A percentile compares a stretch with the other conserved stretches of the same genome.
phyloP scores from a whole-genome alignment of 2,888 invertebrate species.

The Aporophyla nigra region DNA sequence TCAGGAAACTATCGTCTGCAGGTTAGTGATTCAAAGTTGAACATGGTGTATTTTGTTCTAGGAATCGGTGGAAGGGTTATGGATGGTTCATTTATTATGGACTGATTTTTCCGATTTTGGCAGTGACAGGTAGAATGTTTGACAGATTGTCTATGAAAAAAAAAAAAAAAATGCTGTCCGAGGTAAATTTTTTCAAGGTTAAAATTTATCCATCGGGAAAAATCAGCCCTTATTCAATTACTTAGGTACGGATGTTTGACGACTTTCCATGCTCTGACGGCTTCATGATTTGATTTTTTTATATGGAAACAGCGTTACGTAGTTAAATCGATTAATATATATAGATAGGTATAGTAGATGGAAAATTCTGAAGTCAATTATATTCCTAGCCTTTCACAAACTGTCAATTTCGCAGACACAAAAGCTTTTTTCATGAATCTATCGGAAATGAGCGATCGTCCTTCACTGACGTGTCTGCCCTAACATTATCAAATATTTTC shows the following conservation, averaged over 20 bases:
- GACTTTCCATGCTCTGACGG: neutral
- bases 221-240: neutral
- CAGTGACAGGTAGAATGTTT: neutral
- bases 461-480: neutral
- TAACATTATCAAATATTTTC: slow-evolving; percentile 17
- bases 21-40: slow-evolving; percentile 71
- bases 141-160: neutral
- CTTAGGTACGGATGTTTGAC: neutral
- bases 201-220: neutral
- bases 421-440: slow-evolving; percentile 21
- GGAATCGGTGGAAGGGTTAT: neutral
- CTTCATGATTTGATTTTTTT: neutral
- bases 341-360: neutral
- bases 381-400: slow-evolving; percentile 1
- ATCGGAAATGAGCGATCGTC: slow-evolving; percentile 38
- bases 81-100: neutral
- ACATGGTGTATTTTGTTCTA: neutral
- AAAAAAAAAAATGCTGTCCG: neutral
- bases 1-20: slow-evolving; percentile 71
- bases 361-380: neutral
- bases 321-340: neutral
- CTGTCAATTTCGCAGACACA: slow-evolving; percentile 13
- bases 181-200: neutral
- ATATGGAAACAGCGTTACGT: neutral
- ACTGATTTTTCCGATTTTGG: neutral